Evolutionary conservation across 2,797 vertebrate genomes (phyloP), one percentile per base, ranked within the genome.

Genomic region (Gallinago stenura): DNA sequence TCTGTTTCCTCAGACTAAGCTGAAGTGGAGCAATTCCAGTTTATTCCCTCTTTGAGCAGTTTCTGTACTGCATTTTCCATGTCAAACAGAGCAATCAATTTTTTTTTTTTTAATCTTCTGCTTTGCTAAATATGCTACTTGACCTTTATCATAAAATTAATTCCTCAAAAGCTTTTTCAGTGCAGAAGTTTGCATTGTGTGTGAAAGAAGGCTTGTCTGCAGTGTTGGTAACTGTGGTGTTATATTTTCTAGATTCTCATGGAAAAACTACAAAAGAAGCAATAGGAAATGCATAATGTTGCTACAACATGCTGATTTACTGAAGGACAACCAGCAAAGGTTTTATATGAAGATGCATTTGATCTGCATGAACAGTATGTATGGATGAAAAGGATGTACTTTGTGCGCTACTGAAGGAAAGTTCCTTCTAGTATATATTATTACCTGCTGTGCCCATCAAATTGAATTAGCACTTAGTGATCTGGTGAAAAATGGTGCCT

Each of bases 391-490:
- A 93, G 66, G 56, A 77, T 53, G 71, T 51, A 33, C 46, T 93
- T 92, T 45, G 31, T 79, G 60, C 2, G 0, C 33, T 69, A 35
- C 35, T 50, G n/a, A 91, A 94, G 90, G 83, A 28, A 65, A 89
- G 73, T 61, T 91, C 90, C 71, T 87, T 81, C 65, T 56, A 69
- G 83, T 87, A 92, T 25, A 31, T n/a, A 58, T 75, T 77, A 56
- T 64, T 96, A 58, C 95, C 90, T 56, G 48, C 81, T 81, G 69
- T 79, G 91, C 89, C 60, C 71, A 91, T 94, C 89, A 96, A 89
- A 97, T 77, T 97, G 96, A 96, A 96, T 97, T 97, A 97, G 76
- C 93, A 92, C 71, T 80, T 89, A 48, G 90, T 76, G 90, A 95
- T 94, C 69, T 85, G 35, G 84, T 93, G 84, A 97, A 93, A 97